phyloP scores from a whole-genome alignment of 2,113 vertebrate genomes.

The Chitala chitala region DNA sequence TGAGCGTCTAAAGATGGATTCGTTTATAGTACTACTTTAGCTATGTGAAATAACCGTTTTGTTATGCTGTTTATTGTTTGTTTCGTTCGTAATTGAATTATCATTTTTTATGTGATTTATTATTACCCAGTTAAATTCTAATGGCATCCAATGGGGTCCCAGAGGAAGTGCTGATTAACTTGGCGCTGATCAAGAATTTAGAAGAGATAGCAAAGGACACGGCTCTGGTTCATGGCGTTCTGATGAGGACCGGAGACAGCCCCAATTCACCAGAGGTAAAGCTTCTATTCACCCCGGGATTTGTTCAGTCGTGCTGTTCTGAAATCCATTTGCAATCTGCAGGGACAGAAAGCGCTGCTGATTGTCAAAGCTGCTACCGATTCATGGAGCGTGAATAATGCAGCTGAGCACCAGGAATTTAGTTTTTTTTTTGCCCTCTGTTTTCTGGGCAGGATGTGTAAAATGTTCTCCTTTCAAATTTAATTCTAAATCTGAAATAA shows the following conservation, averaged over 20 bases:
- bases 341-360: no score
- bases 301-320: background rate
- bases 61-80: background rate
- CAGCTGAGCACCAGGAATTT: no score
- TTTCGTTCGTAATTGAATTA: background rate
- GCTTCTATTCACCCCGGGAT: slow-evolving; percentile 15
- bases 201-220: slow-evolving; percentile 69
- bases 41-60: background rate
- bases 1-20: no score
- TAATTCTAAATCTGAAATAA: no score
- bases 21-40: no score
- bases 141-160: slow-evolving; percentile 48
- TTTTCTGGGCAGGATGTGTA: no score
- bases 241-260: slow-evolving; percentile 73
- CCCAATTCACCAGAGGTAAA: slow-evolving; percentile 75
- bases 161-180: slow-evolving; percentile 59
- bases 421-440: no score
- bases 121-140: slow-evolving; percentile 28
- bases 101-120: background rate
- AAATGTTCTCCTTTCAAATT: no score
- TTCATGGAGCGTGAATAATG: no score
- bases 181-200: slow-evolving; percentile 56
- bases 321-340: no score
- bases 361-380: no score
- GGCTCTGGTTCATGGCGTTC: slow-evolving; percentile 72